Conservation (phyloP, 1,140 invertebrate species). For the Procambarus virginalis region DNA sequence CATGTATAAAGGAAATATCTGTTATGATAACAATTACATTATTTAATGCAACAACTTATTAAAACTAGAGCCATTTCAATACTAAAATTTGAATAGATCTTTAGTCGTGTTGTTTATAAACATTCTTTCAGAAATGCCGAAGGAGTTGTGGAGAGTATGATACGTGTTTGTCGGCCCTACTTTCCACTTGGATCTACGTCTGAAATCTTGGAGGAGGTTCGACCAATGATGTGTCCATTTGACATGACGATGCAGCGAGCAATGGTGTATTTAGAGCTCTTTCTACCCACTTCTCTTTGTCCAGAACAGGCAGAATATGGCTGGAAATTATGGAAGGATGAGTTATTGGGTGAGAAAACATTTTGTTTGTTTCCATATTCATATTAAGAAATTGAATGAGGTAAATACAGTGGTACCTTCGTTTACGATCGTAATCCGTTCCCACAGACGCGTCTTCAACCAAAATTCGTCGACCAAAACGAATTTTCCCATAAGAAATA, state of each 20-base stretch:
- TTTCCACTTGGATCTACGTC: constrained; percentile 84
- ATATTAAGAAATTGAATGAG: too few relatives aligned
- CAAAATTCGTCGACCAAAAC: too few relatives aligned
- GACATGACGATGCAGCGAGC: constrained; percentile 79
- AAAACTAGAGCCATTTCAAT: background rate
- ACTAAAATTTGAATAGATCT: background rate
- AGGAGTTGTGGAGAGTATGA: constrained; percentile 53
- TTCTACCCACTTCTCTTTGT: constrained; percentile 81
- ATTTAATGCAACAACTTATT: too few relatives aligned
- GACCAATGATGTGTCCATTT: constrained; percentile 85
- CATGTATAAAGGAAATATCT: too few relatives aligned
- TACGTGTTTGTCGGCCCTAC: constrained; percentile 62
- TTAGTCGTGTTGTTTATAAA: background rate
- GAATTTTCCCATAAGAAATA: too few relatives aligned
- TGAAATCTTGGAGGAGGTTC: constrained; percentile 90
- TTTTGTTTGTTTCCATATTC: too few relatives aligned
- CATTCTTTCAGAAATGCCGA: constrained; percentile 49
- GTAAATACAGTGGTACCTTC: too few relatives aligned
- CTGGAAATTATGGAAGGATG: constrained; percentile 64
- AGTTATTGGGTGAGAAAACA: constrained; percentile 43
- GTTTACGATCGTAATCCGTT: too few relatives aligned
- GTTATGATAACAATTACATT: too few relatives aligned
- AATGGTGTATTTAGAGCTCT: constrained; percentile 82
- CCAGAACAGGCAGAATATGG: constrained; percentile 38
- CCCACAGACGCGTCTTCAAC: too few relatives aligned